phyloP scores from a whole-genome alignment of 2,113 vertebrate genomes.

The Turdus rufiventris region DNA sequence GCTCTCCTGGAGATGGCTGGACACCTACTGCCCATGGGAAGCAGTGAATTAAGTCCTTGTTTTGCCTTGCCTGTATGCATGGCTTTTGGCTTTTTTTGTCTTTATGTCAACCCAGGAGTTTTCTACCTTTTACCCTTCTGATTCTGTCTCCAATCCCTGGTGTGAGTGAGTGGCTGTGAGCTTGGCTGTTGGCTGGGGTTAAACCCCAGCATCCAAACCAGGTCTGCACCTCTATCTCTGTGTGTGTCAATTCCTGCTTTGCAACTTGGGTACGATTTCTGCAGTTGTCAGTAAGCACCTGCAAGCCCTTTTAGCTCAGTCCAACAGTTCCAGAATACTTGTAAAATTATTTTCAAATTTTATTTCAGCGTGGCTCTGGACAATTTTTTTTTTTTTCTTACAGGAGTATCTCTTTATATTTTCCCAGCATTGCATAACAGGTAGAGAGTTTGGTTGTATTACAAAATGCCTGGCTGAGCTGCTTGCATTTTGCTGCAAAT shows the following conservation, averaged over 20 bases:
- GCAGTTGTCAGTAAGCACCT: background rate
- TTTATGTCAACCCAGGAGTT: background rate
- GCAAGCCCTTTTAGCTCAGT: background rate
- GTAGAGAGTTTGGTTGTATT: background rate
- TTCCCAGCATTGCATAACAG: background rate
- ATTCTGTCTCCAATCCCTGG: rapidly evolving
- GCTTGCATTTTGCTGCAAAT: background rate
- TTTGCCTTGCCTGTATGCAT: background rate
- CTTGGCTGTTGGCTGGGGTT: background rate
- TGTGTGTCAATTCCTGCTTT: background rate
- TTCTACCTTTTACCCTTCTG: background rate
- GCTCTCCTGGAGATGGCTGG: background rate
- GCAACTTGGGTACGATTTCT: background rate
- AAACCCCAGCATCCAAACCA: background rate
- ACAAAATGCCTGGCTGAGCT: background rate
- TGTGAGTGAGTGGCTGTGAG: background rate
- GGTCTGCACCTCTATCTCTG: background rate
- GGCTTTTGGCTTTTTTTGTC: background rate
- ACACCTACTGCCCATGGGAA: background rate
- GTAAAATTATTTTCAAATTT: background rate
- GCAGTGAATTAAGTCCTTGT: background rate
- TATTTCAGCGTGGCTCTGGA: background rate
- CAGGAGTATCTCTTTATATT: background rate
- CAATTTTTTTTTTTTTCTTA: too few species aligned
- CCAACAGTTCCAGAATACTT: background rate